Conservation (phyloP, 1,140 invertebrate species). For the Mesaphorura yosii region DNA sequence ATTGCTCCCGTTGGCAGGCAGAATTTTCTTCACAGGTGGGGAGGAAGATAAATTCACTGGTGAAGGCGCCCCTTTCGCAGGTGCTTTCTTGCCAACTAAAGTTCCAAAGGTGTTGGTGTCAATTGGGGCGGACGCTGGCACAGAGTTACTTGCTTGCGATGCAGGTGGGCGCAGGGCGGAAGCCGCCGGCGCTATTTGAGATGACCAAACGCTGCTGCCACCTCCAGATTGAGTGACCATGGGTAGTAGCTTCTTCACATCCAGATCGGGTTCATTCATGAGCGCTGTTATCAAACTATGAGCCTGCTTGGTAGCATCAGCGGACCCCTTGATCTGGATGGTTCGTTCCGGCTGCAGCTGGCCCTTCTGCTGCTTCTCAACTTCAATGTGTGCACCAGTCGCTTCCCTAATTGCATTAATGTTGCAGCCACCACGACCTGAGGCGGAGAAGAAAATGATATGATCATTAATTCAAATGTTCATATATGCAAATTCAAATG, state of each 20-base stretch:
- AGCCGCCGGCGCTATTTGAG: too few species aligned
- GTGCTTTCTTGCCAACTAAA: neutral
- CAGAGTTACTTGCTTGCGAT: too few species aligned
- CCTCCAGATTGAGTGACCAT: too few species aligned
- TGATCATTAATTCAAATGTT: neutral
- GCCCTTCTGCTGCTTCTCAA: conserved; percentile 90
- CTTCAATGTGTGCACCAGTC: conserved; percentile 92
- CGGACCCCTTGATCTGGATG: conserved; percentile 88
- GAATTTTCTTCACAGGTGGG: too few species aligned
- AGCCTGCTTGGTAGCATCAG: conserved; percentile 80
- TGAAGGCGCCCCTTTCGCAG: too few species aligned
- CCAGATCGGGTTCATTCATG: conserved; percentile 85
- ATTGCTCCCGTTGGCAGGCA: too few species aligned
- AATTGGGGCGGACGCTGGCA: neutral
- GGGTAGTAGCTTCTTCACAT: conserved; percentile 70
- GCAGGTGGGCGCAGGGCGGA: too few species aligned
- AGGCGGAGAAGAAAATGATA: conserved; percentile 38
- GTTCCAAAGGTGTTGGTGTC: conserved; percentile 2
- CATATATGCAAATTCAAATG: neutral
- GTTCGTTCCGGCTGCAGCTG: conserved; percentile 67
- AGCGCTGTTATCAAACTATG: conserved; percentile 70
- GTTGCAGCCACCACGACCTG: conserved; percentile 88
- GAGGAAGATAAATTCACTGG: too few species aligned
- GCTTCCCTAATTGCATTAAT: conserved; percentile 91
- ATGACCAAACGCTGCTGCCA: too few species aligned